Percentiles rank a stretch among this genome's conserved stretches.
Evolutionary conservation across 1,140 invertebrate genomes (phyloP).

Genomic region (Zaprionus davidi): DNA sequence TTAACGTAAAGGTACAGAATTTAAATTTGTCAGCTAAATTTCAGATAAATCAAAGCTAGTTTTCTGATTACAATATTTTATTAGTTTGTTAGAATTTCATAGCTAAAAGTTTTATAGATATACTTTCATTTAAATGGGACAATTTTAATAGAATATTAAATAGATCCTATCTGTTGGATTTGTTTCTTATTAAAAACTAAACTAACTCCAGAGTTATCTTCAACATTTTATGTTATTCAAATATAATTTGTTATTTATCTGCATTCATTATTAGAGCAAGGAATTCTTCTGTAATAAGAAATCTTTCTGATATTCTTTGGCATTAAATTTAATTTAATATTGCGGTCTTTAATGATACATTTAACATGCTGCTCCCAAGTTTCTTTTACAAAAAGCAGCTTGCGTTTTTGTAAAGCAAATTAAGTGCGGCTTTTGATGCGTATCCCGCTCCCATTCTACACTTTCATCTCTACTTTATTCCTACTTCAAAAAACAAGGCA

Average conservation of each 20-base stretch:
- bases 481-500: slow-evolving; percentile 14
- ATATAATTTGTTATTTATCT: neutral
- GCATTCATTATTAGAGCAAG: too few species aligned
- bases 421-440: slow-evolving; percentile 66
- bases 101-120: too few species aligned
- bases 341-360: neutral
- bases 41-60: too few species aligned
- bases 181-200: too few species aligned
- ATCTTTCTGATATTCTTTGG: neutral
- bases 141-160: too few species aligned
- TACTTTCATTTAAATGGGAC: too few species aligned
- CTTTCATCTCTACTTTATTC: neutral
- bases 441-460: neutral
- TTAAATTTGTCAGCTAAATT: too few species aligned
- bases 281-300: too few species aligned
- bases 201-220: neutral
- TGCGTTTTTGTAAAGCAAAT: slow-evolving; percentile 66
- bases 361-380: neutral
- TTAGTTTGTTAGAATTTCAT: too few species aligned
- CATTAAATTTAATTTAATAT: neutral
- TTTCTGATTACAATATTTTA: too few species aligned
- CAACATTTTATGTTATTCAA: neutral
- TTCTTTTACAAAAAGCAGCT: slow-evolving; percentile 26
- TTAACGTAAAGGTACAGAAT: too few species aligned
- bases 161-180: too few species aligned